These are phyloP conservation scores for Papilio protenor DNA, from an alignment of 2,888 invertebrate genomes.

Conservation along the genomic window DNA sequence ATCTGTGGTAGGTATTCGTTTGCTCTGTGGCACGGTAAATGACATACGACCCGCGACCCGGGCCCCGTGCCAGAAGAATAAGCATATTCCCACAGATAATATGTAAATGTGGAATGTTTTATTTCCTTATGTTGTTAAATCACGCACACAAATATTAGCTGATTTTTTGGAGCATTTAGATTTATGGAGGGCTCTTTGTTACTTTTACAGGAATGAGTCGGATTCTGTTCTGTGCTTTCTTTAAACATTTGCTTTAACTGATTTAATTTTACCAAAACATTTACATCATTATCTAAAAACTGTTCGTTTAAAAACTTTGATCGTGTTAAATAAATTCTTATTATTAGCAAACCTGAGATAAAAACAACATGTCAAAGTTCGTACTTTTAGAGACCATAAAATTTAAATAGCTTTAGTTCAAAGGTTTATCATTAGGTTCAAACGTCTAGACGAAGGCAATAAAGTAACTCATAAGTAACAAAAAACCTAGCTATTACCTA, in stretches of 20 bases:
- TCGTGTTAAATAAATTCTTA: neutral
- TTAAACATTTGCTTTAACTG: neutral
- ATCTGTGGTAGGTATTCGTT: constrained; percentile 28
- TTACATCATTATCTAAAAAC: neutral
- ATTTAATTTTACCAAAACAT: neutral
- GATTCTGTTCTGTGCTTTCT: neutral
- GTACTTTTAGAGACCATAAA: constrained; percentile 7
- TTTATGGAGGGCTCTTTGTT: constrained; percentile 29
- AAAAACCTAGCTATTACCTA: neutral
- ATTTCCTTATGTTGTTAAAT: constrained; percentile 41
- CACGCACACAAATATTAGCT: constrained; percentile 32
- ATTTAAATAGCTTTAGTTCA: constrained; percentile 15
- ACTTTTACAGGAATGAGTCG: neutral
- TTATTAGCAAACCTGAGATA: neutral
- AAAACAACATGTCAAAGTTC: neutral
- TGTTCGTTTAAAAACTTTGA: neutral
- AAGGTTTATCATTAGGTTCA: constrained; percentile 23
- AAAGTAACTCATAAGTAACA: neutral
- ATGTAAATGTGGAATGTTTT: constrained; percentile 41
- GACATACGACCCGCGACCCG: constrained; percentile 36
- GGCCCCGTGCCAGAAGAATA: constrained; percentile 36
- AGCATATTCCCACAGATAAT: constrained; percentile 40
- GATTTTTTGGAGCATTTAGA: constrained; percentile 37
- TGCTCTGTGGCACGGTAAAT: constrained; percentile 31
- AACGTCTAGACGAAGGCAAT: constrained; percentile 21